Percentiles rank a stretch among this genome's conserved stretches.
These are phyloP conservation scores for Naso thynnoides DNA, from an alignment of 2,797 vertebrate genomes.

Conservation along the genomic window DNA sequence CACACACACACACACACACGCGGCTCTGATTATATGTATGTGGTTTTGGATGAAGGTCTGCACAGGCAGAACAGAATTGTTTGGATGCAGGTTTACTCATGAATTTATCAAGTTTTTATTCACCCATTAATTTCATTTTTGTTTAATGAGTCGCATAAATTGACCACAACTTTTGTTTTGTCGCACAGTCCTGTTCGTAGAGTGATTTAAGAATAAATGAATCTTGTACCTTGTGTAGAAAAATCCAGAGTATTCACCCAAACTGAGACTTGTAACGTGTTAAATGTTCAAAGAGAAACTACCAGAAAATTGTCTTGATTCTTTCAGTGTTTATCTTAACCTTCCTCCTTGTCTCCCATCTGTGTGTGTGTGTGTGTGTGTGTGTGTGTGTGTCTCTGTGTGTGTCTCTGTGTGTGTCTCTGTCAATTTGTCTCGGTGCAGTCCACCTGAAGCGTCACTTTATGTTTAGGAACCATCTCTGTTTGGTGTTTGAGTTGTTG, in stretches of 20 bases:
- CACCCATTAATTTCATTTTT: too few species aligned
- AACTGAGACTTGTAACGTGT: neutral
- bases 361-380: slow-evolving; percentile 38
- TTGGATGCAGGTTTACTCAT: neutral
- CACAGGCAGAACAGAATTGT: neutral
- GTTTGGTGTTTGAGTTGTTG: slow-evolving; percentile 95
- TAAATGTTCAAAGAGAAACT: neutral
- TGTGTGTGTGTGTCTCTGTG: slow-evolving; percentile 59
- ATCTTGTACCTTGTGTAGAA: neutral
- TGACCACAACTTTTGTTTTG: too few species aligned
- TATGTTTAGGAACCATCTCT: slow-evolving; percentile 97
- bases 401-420: slow-evolving; percentile 33
- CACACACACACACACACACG: slow-evolving; percentile 8
- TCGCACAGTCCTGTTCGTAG: too few species aligned
- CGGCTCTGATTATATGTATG: too few species aligned
- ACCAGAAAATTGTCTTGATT: neutral
- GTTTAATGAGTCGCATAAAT: too few species aligned
- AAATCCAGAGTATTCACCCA: neutral
- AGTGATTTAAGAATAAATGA: neutral
- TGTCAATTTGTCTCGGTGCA: slow-evolving; percentile 67
- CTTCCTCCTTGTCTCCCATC: slow-evolving; percentile 28
- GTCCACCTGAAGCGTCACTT: slow-evolving; percentile 96
- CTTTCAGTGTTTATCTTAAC: slow-evolving; percentile 29
- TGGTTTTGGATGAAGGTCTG: too few species aligned
- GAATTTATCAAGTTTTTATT: too few species aligned